These are phyloP conservation scores for Eonycteris spelaea DNA, from an alignment of 2,113 vertebrate species.

Conservation along the genomic window DNA sequence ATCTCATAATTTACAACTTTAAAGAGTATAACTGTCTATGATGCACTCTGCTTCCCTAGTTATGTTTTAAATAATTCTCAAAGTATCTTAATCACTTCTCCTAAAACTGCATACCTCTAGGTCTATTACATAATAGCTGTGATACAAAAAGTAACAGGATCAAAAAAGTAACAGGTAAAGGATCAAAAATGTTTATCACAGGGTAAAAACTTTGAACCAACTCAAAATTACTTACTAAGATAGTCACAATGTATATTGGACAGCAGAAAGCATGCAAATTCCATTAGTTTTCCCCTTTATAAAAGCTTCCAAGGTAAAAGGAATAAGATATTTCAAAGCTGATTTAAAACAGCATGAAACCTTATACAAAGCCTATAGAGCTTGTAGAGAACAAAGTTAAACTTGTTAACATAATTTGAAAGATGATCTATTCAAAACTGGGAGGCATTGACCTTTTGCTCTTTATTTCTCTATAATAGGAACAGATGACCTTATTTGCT, in stretches of 20 bases:
- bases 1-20: background rate
- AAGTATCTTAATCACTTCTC: background rate
- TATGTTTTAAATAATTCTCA: conserved; percentile 7
- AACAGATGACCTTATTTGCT: background rate
- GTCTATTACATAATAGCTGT: background rate
- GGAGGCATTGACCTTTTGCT: background rate
- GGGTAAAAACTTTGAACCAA: background rate
- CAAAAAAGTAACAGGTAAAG: background rate
- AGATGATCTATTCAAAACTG: background rate
- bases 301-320: background rate
- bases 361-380: background rate
- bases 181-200: background rate
- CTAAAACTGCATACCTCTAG: background rate
- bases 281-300: background rate
- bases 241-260: background rate
- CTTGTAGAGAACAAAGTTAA: background rate
- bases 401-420: background rate
- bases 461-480: background rate
- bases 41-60: background rate
- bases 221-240: background rate
- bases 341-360: background rate
- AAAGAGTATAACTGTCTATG: background rate
- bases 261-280: background rate
- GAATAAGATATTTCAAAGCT: conserved; percentile 7
- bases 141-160: background rate